Base-by-base conservation (phyloP, 2,888 invertebrate genomes). In the Zonitis immaculata region DNA sequence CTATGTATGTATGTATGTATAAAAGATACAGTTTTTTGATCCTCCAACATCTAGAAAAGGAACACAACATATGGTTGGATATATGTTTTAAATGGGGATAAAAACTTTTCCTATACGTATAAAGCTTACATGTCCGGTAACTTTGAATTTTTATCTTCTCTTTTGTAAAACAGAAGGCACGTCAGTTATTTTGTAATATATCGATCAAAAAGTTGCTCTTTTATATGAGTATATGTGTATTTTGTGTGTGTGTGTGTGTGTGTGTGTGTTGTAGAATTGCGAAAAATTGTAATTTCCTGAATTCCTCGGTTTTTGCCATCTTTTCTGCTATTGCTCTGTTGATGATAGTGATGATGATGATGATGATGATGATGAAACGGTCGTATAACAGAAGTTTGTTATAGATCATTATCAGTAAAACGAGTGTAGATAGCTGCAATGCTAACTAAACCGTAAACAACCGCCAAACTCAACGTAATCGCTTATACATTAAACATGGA, bases 401-500 rank as follows among this genome's bases (percentile, higher is more conserved):
- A 59, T 62, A 66, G 70, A 72, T 72, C 66, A 70, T 71, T 71
- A 71, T 71, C 71, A 66, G 62, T 63, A 60, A 58, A 32, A 7
- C 59, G 55, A 64, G 65, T 62, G 63, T 65, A 65, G 67, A 67
- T 69, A 66, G 66, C 66, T 66, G 65, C 71, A 68, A 70, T 71
- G 70, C 69, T 69, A 71, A 71, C 69, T 69, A 71, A 72, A 72
- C 71, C 69, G 71, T 72, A 72, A 72, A 73, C 73, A 71, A 71
- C 68, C 68, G 66, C 71, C 69, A 65, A 71, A 72, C 69, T 69
- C 68, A 70, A 69, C 73, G 72, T 72, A 73, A 72, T 73, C 71
- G 72, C 72, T 72, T 72, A 73, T 72, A 72, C 72, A 73, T 73
- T 73, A 73, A 72, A 72, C 73, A 73, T 73, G 70, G 69, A 70